Evolutionary conservation across 2,888 invertebrate genomes (phyloP).

Genomic region (Itoplectis maculator): DNA sequence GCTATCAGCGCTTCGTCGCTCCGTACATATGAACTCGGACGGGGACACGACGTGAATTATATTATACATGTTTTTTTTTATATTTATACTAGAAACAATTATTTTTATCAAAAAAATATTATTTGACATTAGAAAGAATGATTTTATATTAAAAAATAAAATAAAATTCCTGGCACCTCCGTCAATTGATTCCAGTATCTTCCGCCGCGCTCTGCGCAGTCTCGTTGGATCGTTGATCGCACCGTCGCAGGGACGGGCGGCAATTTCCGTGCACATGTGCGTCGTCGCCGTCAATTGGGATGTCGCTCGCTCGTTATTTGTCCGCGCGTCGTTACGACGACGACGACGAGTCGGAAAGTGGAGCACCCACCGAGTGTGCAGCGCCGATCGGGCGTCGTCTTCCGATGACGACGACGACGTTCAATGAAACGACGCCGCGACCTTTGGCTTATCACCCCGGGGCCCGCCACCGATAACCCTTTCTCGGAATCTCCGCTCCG

Average conservation of each 20-base stretch:
- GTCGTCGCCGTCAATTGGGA: slow-evolving; percentile 55
- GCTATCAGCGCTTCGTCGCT: too few relatives aligned
- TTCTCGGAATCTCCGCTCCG: slow-evolving; percentile 58
- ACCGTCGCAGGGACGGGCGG: background rate
- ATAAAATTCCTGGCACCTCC: background rate
- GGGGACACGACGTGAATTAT: too few relatives aligned
- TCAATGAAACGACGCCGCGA: slow-evolving; percentile 49
- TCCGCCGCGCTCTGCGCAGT: background rate
- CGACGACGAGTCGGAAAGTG: slow-evolving; percentile 7
- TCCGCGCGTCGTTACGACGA: background rate
- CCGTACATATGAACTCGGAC: too few relatives aligned
- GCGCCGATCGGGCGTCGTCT: slow-evolving; percentile 61
- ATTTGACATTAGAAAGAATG: too few relatives aligned
- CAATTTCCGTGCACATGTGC: slow-evolving; percentile 14
- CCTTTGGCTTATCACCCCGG: slow-evolving; percentile 70
- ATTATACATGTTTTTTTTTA: too few relatives aligned
- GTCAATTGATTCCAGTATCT: background rate
- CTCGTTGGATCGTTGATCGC: background rate
- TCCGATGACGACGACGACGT: slow-evolving; percentile 61
- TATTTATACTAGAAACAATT: too few relatives aligned
- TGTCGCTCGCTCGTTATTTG: slow-evolving; percentile 20
- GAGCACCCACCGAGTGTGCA: slow-evolving; percentile 20
- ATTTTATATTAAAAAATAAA: too few relatives aligned
- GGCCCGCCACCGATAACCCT: slow-evolving; percentile 74
- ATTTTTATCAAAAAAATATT: too few relatives aligned